A percentile compares a stretch with the other conserved stretches of the same genome.
These are phyloP conservation scores for Heterodera schachtii DNA, from an alignment of 1,140 invertebrate genomes.

Conservation along the genomic window DNA sequence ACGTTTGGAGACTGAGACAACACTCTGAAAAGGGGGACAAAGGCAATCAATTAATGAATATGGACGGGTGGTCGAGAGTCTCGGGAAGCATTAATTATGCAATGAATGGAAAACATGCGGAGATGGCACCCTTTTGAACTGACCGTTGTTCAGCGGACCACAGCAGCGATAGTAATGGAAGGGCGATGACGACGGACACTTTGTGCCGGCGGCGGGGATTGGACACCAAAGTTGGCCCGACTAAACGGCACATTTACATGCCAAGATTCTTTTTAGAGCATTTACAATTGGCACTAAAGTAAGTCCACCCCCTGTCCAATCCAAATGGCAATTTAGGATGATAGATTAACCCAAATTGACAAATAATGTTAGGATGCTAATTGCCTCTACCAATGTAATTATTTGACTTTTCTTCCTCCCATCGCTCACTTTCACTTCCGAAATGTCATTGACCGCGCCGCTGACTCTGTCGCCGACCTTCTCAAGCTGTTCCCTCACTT, in stretches of 20 bases:
- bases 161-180: conserved; percentile 32
- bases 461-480: conserved; percentile 8
- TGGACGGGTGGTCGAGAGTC: neutral
- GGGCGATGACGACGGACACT: conserved; percentile 17
- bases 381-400: neutral
- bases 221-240: conserved; percentile 29
- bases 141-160: conserved; percentile 27
- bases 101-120: neutral
- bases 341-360: neutral
- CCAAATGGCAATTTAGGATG: no score
- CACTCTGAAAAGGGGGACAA: conserved; percentile 15
- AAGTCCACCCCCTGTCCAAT: no score
- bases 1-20: conserved; percentile 27
- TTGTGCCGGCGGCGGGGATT: conserved; percentile 16
- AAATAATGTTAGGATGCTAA: neutral
- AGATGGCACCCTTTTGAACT: neutral
- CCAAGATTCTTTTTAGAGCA: neutral
- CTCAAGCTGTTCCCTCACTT: neutral
- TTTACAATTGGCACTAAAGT: no score
- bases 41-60: neutral
- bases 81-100: neutral
- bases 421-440: conserved; percentile 12
- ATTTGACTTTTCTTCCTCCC: neutral
- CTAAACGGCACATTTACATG: neutral
- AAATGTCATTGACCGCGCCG: neutral